Conservation (phyloP, 2,797 vertebrate species). For the Hemitrygon akajei region DNA sequence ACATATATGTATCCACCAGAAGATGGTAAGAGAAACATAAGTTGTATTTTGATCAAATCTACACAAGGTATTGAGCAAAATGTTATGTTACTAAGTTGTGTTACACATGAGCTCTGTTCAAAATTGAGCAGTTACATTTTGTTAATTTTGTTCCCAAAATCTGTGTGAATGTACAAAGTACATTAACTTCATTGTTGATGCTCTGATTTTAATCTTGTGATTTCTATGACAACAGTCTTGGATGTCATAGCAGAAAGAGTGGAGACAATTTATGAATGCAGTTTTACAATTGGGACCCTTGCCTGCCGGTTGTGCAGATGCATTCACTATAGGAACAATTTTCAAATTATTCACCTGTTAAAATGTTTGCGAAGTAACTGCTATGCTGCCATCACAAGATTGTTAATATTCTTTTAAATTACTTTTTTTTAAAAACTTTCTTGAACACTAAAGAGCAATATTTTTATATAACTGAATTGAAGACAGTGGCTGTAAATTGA, state of each 20-base stretch:
- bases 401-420: neutral
- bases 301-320: neutral
- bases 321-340: neutral
- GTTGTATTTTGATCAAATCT: neutral
- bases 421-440: neutral
- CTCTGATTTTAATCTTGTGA: neutral
- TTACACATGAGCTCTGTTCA: neutral
- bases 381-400: neutral
- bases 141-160: neutral
- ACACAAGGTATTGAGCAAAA: neutral
- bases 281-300: neutral
- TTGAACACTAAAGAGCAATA: neutral
- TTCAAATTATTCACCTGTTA: neutral
- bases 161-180: neutral
- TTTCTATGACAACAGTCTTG: neutral
- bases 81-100: too few relatives aligned
- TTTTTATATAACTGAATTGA: neutral
- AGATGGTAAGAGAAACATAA: slow-evolving; percentile 63
- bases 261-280: neutral
- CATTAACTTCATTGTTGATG: neutral
- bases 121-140: neutral
- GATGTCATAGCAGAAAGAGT: neutral
- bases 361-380: neutral
- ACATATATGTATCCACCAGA: slow-evolving; percentile 62
- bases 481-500: neutral